Evolutionary conservation across 2,797 vertebrate species (phyloP).

Genomic region (Rhynchotus rufescens): DNA sequence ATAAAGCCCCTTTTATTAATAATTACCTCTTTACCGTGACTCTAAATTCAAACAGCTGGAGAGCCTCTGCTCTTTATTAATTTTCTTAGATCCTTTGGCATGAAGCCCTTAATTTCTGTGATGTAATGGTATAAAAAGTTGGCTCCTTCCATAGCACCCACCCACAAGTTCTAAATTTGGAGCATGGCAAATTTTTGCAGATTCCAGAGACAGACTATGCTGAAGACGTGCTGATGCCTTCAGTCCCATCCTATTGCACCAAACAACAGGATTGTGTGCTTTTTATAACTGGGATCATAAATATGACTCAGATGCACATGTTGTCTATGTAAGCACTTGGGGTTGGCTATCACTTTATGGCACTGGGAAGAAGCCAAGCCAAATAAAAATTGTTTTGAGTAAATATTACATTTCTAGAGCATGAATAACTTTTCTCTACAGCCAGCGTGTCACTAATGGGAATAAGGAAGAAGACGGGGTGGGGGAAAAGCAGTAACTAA

Average conservation of each 20-base stretch:
- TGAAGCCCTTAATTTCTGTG: slow-evolving; percentile 59
- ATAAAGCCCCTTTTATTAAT: slow-evolving; percentile 66
- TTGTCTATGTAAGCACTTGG: slow-evolving; percentile 69
- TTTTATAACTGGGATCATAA: slow-evolving; percentile 72
- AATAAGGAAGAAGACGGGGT: slow-evolving; percentile 68
- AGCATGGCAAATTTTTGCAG: slow-evolving; percentile 75
- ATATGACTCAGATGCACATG: slow-evolving; percentile 76
- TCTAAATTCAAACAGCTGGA: slow-evolving; percentile 73
- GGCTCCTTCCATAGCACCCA: slow-evolving; percentile 67
- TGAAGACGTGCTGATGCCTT: slow-evolving; percentile 64
- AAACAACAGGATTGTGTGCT: slow-evolving; percentile 48
- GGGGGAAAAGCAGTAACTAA: slow-evolving; percentile 59
- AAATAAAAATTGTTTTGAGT: slow-evolving; percentile 77
- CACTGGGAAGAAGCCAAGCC: slow-evolving; percentile 74
- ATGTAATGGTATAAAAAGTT: slow-evolving; percentile 79
- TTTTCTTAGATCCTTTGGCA: slow-evolving; percentile 69
- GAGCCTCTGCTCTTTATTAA: slow-evolving; percentile 74
- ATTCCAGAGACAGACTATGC: slow-evolving; percentile 69
- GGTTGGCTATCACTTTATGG: slow-evolving; percentile 72
- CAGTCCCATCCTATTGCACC: slow-evolving; percentile 56
- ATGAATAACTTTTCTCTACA: slow-evolving; percentile 62
- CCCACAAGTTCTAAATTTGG: slow-evolving; percentile 81
- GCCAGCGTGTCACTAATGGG: slow-evolving; percentile 71
- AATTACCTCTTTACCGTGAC: slow-evolving; percentile 62
- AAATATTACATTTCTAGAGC: slow-evolving; percentile 73